Conservation (phyloP, 2,797 vertebrate species). For the Limosa lapponica region DNA sequence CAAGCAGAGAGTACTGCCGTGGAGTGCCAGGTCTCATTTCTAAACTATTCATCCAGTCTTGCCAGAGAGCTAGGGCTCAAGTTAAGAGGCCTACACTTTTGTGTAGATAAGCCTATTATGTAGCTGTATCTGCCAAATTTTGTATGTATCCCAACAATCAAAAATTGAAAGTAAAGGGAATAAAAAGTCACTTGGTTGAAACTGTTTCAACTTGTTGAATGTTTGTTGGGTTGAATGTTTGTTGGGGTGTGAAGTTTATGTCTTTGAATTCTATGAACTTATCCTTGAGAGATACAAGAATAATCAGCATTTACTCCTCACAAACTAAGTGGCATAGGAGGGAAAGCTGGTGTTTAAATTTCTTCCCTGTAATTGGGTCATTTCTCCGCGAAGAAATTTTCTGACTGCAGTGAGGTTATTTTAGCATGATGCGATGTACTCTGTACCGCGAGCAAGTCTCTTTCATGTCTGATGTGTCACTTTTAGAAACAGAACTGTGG, state of each 20-base stretch:
- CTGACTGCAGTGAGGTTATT: not conserved
- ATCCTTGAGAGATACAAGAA: not conserved
- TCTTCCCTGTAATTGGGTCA: not conserved
- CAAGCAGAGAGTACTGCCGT: not conserved
- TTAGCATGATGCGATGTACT: not conserved
- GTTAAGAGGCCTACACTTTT: not conserved
- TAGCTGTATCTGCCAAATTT: not conserved
- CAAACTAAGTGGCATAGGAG: not conserved
- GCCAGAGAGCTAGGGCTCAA: not conserved
- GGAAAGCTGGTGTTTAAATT: not conserved
- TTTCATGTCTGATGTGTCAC: not conserved
- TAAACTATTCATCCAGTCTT: not conserved
- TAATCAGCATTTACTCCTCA: not conserved
- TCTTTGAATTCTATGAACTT: not conserved
- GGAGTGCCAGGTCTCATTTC: not conserved
- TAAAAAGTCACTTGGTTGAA: rapidly evolving
- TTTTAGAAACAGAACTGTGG: not conserved
- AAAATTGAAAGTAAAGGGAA: not conserved
- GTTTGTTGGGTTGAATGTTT: not conserved
- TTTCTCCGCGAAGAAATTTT: not conserved
- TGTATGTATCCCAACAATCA: not conserved
- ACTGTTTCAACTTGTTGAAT: not conserved
- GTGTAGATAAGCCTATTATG: not conserved
- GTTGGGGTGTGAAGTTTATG: not conserved
- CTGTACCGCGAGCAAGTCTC: not conserved